Base-by-base conservation (phyloP, 2,888 invertebrate species). In the Molorchus minor region DNA sequence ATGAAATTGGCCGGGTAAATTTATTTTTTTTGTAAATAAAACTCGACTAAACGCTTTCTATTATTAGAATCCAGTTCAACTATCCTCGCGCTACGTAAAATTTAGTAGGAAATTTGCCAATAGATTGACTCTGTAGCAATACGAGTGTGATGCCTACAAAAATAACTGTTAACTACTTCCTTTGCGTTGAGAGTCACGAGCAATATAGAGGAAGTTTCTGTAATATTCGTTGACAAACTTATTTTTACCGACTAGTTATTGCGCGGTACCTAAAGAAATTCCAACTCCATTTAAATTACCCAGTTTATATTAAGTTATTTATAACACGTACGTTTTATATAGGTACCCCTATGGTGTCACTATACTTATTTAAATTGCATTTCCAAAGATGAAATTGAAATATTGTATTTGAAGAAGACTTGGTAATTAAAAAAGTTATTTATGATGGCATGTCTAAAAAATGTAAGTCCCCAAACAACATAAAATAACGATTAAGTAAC, bases 151-250 rank as follows among this genome's bases (percentile, higher is more conserved):
- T 36, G 49, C 36, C 49, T 49, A 49, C 49, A 15, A 49, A 49
- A 49, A 49, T 49, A 49, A 49, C 49, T 49, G 49, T 49, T 49
- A 33, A 49, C 49, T 49, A 49, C 49, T 49, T 49, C 49, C 49
- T 49, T 36, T 49, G 20, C 36, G 19, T 49, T 21, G 36, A 38
- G 38, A 4, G 20, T 20, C 20, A 41, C 41, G 19, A 36, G 19
- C 15, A 49, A 35, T 36, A 21, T 36, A 49, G 49, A 49, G 49
- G 49, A 49, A 49, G 49, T 49, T 19, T 36, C 36, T 49, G 38
- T 49, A 49, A 49, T 49, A 49, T 49, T 49, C 49, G 49, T 49
- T 49, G 49, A 49, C 49, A 49, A 49, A 49, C 20, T 36, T 49
- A 49, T 49, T 49, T 49, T 49, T 49, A 49, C 49, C 49, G 38